Evolutionary conservation across 2,888 invertebrate species (phyloP).

Genomic region (Thereva nobilitata): DNA sequence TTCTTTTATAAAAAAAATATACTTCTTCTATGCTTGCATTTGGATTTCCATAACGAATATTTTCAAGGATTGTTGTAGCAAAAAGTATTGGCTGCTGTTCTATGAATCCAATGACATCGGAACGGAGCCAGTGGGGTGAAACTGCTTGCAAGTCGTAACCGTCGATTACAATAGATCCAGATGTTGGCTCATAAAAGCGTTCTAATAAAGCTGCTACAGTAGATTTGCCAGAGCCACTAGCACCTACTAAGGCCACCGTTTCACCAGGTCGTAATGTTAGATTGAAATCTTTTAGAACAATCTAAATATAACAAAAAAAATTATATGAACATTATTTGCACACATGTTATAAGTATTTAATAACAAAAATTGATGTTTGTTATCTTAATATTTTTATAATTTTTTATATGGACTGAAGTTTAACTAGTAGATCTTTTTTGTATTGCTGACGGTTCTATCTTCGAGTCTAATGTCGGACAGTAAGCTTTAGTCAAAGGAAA

Average conservation of each 20-base stretch:
- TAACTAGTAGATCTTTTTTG: too few species aligned
- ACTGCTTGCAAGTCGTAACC: slow-evolving; percentile 54
- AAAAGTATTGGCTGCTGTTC: slow-evolving; percentile 94
- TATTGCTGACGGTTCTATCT: too few species aligned
- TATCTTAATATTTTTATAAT: too few species aligned
- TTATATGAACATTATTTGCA: not conserved
- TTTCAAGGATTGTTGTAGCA: slow-evolving; percentile 87
- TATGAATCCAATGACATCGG: slow-evolving; percentile 82
- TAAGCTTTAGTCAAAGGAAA: too few species aligned
- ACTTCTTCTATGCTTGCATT: slow-evolving; percentile 72
- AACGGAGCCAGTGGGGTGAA: slow-evolving; percentile 79
- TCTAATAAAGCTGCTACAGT: slow-evolving; percentile 89
- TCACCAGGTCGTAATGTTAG: slow-evolving; percentile 82
- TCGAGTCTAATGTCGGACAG: too few species aligned
- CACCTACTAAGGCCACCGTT: slow-evolving; percentile 90
- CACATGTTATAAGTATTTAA: not conserved
- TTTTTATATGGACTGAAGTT: too few species aligned
- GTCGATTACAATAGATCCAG: slow-evolving; percentile 55
- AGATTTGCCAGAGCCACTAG: slow-evolving; percentile 94
- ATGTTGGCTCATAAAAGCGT: slow-evolving; percentile 64
- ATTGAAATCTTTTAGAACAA: slow-evolving; percentile 81
- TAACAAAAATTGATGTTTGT: not conserved
- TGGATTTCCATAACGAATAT: slow-evolving; percentile 87
- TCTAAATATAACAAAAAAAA: slow-evolving; percentile 56
- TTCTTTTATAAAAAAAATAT: not conserved